Conservation (phyloP, 2,113 vertebrate species). For the Paradoxurus hermaphroditus region DNA sequence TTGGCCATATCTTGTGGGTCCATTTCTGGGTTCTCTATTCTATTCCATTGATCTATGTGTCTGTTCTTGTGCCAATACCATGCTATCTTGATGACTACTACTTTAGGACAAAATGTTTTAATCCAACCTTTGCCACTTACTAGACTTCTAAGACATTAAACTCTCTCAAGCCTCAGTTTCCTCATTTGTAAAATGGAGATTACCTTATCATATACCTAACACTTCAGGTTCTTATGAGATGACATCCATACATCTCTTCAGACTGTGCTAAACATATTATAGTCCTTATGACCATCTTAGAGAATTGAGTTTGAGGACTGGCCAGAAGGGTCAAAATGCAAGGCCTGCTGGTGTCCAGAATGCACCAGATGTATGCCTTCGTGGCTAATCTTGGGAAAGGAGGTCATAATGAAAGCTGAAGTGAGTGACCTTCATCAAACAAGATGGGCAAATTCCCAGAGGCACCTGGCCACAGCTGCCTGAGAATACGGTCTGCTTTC, state of each 20-base stretch:
- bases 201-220: neutral
- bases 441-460: neutral
- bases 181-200: neutral
- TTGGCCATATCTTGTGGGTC: no score
- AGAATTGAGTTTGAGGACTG: neutral
- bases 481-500: constrained; percentile 31
- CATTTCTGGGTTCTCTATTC: no score
- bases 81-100: no score
- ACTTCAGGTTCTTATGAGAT: neutral
- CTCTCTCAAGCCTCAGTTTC: neutral
- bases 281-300: neutral
- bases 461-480: neutral
- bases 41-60: no score
- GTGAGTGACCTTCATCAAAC: neutral
- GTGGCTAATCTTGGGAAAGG: constrained; percentile 10
- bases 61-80: no score
- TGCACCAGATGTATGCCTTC: neutral
- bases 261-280: neutral
- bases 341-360: neutral
- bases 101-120: neutral
- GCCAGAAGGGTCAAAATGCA: neutral
- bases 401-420: constrained; percentile 11
- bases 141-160: neutral
- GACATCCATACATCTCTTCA: neutral
- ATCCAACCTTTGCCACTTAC: neutral